phyloP scores from a whole-genome alignment of 2,888 invertebrate genomes.

The Chrysina gloriosa region DNA sequence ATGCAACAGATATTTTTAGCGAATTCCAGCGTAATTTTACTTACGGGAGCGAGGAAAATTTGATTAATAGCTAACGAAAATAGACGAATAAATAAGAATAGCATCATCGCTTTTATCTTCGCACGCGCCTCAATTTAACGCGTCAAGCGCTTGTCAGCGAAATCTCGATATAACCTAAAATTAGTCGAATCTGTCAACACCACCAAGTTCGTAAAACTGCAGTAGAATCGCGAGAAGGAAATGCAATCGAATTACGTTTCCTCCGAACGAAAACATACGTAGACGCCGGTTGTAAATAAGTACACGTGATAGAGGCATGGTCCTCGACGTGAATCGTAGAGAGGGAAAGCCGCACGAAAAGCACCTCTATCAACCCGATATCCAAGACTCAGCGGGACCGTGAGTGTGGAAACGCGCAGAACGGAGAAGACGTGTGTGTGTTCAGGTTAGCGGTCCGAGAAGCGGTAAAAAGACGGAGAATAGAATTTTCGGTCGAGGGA shows the following conservation, averaged over 20 bases:
- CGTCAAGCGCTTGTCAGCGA: no score
- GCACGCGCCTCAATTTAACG: no score
- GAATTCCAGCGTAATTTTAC: no score
- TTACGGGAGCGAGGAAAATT: no score
- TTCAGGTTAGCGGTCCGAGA: conserved; percentile 54
- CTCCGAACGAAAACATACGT: conserved; percentile 19
- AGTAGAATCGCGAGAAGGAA: background rate
- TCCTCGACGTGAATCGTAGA: conserved; percentile 45
- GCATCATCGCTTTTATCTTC: no score
- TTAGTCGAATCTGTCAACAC: background rate
- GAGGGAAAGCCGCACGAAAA: conserved; percentile 55
- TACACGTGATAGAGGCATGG: conserved; percentile 64
- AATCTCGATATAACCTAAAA: background rate
- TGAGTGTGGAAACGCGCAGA: no score
- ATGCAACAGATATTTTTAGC: no score
- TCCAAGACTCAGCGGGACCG: conserved; percentile 51
- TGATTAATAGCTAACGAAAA: no score
- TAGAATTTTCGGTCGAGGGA: conserved; percentile 8
- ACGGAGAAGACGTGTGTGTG: conserved; percentile 51
- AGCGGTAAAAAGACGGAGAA: conserved; percentile 8
- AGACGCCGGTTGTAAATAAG: conserved; percentile 53
- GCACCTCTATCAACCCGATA: conserved; percentile 56
- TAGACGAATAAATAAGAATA: no score
- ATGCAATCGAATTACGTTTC: background rate
- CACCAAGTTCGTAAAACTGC: background rate